phyloP scores from a whole-genome alignment of 2,113 vertebrate species.

The Nothocercus julius region DNA sequence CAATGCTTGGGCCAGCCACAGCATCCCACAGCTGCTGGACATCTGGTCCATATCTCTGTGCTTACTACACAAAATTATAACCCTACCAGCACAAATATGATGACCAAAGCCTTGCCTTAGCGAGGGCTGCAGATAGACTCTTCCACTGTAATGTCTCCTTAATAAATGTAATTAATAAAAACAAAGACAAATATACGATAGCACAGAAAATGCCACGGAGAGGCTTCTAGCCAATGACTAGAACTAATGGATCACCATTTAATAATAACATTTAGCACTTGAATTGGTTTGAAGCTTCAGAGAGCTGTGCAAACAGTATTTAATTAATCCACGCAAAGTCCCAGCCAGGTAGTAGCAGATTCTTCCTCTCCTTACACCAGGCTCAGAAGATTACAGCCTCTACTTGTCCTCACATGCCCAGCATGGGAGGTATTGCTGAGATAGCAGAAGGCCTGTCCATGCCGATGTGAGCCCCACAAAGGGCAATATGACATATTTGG shows the following conservation, averaged over 20 bases:
- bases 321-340: slow-evolving; percentile 41
- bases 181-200: background rate
- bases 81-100: background rate
- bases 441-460: background rate
- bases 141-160: background rate
- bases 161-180: background rate
- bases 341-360: background rate
- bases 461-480: background rate
- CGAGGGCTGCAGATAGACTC: background rate
- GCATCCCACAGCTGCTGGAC: background rate
- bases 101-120: background rate
- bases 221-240: background rate
- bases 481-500: background rate
- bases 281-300: background rate
- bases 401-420: background rate
- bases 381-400: background rate
- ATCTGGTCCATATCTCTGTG: background rate
- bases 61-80: background rate
- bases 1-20: fast-evolving
- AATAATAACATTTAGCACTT: background rate
- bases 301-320: background rate
- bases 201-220: background rate
- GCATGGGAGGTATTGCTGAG: background rate
- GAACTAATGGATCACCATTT: slow-evolving; percentile 30
- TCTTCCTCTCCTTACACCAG: background rate